Evolutionary conservation across 2,113 vertebrate genomes (phyloP).

Genomic region (Forbesichthys agassizii): DNA sequence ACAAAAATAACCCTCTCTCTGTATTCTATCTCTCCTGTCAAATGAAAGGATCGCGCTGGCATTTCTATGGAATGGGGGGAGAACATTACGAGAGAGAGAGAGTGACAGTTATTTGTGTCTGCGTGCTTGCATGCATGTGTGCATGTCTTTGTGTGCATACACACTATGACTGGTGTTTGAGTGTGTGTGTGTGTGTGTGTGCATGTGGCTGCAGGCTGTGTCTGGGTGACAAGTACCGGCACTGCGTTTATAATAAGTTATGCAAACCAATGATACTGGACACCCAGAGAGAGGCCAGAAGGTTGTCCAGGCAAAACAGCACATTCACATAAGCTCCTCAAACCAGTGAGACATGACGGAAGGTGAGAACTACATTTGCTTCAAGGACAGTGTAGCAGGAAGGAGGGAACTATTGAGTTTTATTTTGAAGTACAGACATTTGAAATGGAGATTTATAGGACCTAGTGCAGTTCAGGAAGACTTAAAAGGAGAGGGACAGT

Average conservation of each 20-base stretch:
- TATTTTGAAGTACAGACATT: no score
- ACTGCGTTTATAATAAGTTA: conserved; percentile 50
- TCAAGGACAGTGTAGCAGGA: no score
- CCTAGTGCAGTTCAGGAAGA: no score
- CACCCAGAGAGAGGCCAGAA: conserved; percentile 40
- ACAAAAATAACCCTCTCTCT: no score
- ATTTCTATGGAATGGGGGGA: no score
- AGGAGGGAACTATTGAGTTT: no score
- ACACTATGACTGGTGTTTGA: background rate
- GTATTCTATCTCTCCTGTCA: no score
- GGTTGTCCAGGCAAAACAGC: conserved; percentile 39
- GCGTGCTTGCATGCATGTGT: background rate
- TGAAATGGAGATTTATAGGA: no score
- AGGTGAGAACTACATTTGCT: no score
- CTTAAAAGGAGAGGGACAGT: no score
- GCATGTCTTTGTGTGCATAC: conserved; percentile 13
- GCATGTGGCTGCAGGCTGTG: background rate
- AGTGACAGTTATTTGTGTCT: background rate
- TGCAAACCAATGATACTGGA: conserved; percentile 63
- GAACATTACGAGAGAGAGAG: background rate
- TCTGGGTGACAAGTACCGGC: conserved; percentile 7
- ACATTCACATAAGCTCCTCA: conserved; percentile 48
- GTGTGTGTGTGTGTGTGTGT: background rate
- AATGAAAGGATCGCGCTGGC: no score
- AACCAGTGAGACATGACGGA: conserved; percentile 14